Conservation (phyloP, 1,140 invertebrate species). For the Tetranychus urticae region DNA sequence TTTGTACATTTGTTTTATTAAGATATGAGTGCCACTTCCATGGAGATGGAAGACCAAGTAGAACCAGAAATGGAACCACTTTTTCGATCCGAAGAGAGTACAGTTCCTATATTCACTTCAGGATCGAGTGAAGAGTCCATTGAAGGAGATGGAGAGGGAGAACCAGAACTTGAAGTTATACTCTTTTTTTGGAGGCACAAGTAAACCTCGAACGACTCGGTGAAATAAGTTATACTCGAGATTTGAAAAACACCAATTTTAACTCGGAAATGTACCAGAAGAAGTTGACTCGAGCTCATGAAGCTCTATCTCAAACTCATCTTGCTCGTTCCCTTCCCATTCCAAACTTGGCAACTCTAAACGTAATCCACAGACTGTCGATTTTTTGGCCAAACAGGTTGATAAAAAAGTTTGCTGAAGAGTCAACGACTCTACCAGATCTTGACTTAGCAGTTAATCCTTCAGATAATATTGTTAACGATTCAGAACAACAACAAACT, state of each 20-base stretch:
- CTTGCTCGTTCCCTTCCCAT: constrained; percentile 55
- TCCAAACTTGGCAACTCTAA: constrained; percentile 51
- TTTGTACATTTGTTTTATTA: neutral
- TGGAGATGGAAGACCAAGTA: constrained; percentile 20
- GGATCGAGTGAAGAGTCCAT: constrained; percentile 6
- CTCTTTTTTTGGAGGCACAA: constrained; percentile 85
- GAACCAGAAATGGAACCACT: neutral
- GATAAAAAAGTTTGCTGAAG: constrained; percentile 36
- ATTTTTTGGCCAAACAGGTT: constrained; percentile 32
- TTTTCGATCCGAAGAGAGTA: constrained; percentile 1
- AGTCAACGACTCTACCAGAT: neutral
- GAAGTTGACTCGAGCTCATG: constrained; percentile 38
- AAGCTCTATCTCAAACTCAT: constrained; percentile 44
- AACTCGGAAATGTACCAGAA: neutral
- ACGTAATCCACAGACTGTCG: neutral
- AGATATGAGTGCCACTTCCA: constrained; percentile 14
- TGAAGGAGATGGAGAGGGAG: constrained; percentile 48
- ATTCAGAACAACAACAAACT: no score
- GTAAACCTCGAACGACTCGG: constrained; percentile 61
- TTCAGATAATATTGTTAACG: no score
- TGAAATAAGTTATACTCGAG: constrained; percentile 41
- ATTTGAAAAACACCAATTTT: constrained; percentile 64
- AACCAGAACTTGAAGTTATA: constrained; percentile 60
- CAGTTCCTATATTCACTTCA: constrained; percentile 15
- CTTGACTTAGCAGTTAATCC: neutral